phyloP scores from a whole-genome alignment of 2,113 vertebrate genomes.

The Brachirus orientalis region DNA sequence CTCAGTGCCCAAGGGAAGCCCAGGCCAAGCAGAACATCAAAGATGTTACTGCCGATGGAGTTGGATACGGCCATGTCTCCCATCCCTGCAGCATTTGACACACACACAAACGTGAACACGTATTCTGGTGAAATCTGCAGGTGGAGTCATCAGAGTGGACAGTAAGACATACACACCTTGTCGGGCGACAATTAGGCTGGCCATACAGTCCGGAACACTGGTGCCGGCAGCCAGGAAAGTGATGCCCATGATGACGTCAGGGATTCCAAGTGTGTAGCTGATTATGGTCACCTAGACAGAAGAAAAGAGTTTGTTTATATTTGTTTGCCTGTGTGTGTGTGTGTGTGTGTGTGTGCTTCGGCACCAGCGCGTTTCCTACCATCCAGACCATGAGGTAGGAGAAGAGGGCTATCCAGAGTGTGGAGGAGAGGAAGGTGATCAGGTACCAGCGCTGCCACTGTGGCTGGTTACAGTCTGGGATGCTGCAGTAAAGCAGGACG shows the following conservation, averaged over 20 bases:
- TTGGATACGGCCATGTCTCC: slow-evolving; percentile 88
- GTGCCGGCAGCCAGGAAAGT: slow-evolving; percentile 86
- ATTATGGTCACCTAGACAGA: slow-evolving; percentile 83
- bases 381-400: slow-evolving; percentile 90
- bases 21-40: slow-evolving; percentile 84
- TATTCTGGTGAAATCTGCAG: neutral
- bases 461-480: slow-evolving; percentile 79
- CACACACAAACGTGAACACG: neutral
- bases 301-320: neutral
- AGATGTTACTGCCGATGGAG: slow-evolving; percentile 86
- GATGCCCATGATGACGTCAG: slow-evolving; percentile 86
- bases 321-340: neutral
- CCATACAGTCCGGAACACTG: slow-evolving; percentile 86
- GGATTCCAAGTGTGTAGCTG: slow-evolving; percentile 83
- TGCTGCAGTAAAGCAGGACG: slow-evolving; percentile 77
- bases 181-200: slow-evolving; percentile 84
- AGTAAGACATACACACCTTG: slow-evolving; percentile 73
- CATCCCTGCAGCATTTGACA: slow-evolving; percentile 74
- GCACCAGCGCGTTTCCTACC: slow-evolving; percentile 66
- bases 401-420: slow-evolving; percentile 85
- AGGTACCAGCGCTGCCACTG: slow-evolving; percentile 85
- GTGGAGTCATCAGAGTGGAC: neutral
- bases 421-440: slow-evolving; percentile 82
- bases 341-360: slow-evolving; percentile 1
- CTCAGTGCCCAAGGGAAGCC: slow-evolving; percentile 85